Conservation (phyloP, 2,797 vertebrate species). For the Brachyalestes nurse region DNA sequence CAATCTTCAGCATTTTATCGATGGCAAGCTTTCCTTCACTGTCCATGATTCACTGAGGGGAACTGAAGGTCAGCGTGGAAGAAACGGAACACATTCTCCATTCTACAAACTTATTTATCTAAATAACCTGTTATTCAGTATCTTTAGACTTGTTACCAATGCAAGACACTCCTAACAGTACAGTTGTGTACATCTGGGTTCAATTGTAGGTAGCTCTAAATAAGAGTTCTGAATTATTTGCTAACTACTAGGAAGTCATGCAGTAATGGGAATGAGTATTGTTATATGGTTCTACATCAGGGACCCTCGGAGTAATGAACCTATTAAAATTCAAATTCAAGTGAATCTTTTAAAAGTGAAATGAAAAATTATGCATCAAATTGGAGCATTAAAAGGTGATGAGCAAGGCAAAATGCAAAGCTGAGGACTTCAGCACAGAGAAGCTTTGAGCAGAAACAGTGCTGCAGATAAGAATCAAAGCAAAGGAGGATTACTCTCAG, state of each 20-base stretch:
- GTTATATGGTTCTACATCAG: not conserved
- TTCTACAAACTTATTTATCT: not conserved
- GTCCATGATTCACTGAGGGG: constrained; percentile 18
- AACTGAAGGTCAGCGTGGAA: not conserved
- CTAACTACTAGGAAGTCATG: no score
- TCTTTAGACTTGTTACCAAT: no score
- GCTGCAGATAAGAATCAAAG: constrained; percentile 56
- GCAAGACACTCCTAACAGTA: no score
- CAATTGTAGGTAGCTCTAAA: no score
- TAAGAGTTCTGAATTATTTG: no score
- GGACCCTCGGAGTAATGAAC: not conserved
- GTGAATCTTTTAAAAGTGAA: constrained; percentile 49
- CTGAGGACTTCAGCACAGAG: constrained; percentile 36
- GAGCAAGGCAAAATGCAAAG: constrained; percentile 33
- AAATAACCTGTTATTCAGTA: no score
- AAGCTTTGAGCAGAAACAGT: constrained; percentile 38
- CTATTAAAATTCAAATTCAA: not conserved
- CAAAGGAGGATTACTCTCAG: constrained; percentile 22
- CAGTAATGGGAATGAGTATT: not conserved
- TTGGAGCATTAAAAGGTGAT: constrained; percentile 59
- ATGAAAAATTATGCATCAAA: constrained; percentile 61
- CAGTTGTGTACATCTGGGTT: no score
- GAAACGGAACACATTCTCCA: not conserved
- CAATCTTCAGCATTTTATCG: constrained; percentile 62
- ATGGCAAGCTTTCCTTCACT: constrained; percentile 39